Base-by-base conservation (phyloP, 1,140 invertebrate species). In the Drosophila tristis region DNA sequence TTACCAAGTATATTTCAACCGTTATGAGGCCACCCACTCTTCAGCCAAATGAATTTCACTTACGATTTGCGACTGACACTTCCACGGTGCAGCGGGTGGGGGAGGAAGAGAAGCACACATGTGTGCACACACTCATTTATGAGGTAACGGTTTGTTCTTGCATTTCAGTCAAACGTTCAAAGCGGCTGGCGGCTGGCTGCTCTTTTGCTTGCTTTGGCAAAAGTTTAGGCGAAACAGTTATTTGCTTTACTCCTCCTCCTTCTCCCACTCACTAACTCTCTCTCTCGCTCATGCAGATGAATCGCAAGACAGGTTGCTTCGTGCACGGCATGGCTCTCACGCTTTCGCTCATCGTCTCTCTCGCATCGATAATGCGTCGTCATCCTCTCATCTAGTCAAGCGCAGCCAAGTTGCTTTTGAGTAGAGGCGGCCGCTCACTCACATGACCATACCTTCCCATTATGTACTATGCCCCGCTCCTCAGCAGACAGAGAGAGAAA, bases 181-280 rank as follows among this genome's bases (percentile, higher is more conserved):
- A 11, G 55, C 31, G 42, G 25, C 42, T 25, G 23, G 0, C 23
- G 20, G 20, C 20, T 13, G 42, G 23, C 54, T 43, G 45, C 43
- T 26, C 25, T 49, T 49, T 49, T 20, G 9, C 47, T 57, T 48
- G 75, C 80, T 75, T 82, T 82, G 79, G 71, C 71, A 61, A 59
- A 59, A 66, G 49, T 47, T 44, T 47, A 15, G n/a, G 5, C 20
- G 39, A 43, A 26, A 56, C 5, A 11, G 42, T 39, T 39, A 39
- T 39, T 39, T 39, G 35, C 4, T 39, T 13, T 39, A 2, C 35
- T 5, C 26, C 26, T 6, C 6, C 35, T 31, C 26, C 26, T 6
- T 0, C 35, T 31, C 8, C 35, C 35, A 39, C 11, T 13, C 35
- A 39, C 23, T 0, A 25, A 25, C 4, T 13, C 9, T 2, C 35